A percentile compares a stretch with the other conserved stretches of the same genome.
Evolutionary conservation across 2,113 vertebrate species (phyloP).

Genomic region (Microcebus griseorufus): DNA sequence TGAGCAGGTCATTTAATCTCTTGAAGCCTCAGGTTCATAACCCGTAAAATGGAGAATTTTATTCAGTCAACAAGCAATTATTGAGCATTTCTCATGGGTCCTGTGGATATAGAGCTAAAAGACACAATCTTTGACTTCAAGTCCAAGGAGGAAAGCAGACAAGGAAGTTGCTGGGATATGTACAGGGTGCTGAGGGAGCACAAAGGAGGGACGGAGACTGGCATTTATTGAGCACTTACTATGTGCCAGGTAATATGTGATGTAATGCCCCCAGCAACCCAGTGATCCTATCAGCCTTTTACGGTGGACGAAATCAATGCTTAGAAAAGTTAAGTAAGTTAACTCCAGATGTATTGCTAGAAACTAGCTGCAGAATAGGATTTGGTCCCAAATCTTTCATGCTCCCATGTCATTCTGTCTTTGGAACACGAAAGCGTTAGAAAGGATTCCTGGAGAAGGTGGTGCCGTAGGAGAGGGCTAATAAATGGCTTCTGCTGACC

Average conservation of each 20-base stretch:
- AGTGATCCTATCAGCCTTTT: not conserved
- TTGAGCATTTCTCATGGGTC: not conserved
- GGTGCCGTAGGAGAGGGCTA: not conserved
- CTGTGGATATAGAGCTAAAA: not conserved
- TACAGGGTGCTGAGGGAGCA: not conserved
- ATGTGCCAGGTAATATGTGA: not conserved
- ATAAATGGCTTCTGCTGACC: not conserved
- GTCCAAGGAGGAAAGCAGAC: not conserved
- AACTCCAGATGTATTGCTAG: not conserved
- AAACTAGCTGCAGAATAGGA: not conserved
- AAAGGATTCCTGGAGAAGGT: not conserved
- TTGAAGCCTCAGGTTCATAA: slow-evolving; percentile 11
- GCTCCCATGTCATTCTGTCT: not conserved
- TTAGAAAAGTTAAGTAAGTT: not conserved
- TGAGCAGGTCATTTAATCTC: slow-evolving; percentile 9
- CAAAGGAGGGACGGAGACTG: not conserved
- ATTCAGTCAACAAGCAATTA: slow-evolving; percentile 5
- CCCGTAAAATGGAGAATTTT: not conserved
- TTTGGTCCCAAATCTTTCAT: not conserved
- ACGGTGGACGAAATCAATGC: not conserved
- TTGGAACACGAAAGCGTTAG: not conserved
- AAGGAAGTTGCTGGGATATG: not conserved
- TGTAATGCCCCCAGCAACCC: too few relatives aligned
- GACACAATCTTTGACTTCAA: not conserved
- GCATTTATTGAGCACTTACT: not conserved